Evolutionary conservation across 2,888 invertebrate species (phyloP).

Genomic region (Rhingia rostrata): DNA sequence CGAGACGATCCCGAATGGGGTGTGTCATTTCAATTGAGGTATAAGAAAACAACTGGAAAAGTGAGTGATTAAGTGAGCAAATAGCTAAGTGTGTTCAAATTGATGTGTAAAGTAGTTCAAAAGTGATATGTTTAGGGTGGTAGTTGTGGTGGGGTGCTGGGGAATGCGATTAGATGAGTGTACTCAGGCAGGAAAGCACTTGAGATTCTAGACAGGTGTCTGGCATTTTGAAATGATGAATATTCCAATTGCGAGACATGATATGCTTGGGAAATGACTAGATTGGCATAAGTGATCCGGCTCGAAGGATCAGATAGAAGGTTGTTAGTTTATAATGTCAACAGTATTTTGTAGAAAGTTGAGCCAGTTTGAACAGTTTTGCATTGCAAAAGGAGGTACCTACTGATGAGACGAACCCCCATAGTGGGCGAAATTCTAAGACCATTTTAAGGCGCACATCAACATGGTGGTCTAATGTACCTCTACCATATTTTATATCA

Average conservation of each 20-base stretch:
- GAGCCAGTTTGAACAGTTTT: no score
- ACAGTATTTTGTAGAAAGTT: no score
- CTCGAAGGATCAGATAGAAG: neutral
- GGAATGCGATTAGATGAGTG: neutral
- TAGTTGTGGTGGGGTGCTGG: neutral
- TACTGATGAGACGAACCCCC: no score
- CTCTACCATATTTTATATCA: no score
- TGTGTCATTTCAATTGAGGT: conserved; percentile 40
- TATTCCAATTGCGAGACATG: neutral
- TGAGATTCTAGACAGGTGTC: no score
- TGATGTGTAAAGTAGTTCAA: conserved; percentile 31
- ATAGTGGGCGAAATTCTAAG: no score
- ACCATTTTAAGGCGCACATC: no score
- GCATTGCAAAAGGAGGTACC: no score
- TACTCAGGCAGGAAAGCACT: neutral
- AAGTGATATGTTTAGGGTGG: neutral
- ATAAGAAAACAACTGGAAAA: conserved; percentile 46
- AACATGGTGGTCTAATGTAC: no score
- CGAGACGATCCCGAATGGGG: neutral
- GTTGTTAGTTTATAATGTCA: no score
- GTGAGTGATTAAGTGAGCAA: conserved; percentile 56
- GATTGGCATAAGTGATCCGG: neutral
- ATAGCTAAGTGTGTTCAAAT: conserved; percentile 23
- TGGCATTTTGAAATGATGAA: no score
- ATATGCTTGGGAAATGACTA: neutral